Conservation (phyloP, 2,888 invertebrate species). For the Lysandra coridon region DNA sequence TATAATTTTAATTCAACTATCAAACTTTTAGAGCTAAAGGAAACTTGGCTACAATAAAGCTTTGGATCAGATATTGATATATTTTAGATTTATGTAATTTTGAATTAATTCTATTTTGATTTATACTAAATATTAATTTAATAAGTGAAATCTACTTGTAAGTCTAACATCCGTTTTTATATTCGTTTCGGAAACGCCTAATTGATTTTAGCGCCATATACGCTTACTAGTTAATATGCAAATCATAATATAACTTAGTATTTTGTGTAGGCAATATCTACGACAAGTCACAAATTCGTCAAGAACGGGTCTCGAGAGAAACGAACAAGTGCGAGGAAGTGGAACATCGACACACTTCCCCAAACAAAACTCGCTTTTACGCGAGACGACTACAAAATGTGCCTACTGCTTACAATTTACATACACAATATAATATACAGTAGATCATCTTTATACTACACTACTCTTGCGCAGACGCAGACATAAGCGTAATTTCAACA, state of each 20-base stretch:
- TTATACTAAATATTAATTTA: background rate
- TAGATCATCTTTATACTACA: background rate
- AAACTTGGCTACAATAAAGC: background rate
- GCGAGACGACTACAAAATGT: conserved; percentile 28
- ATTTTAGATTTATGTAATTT: too few species aligned
- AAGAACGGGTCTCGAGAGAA: conserved; percentile 64
- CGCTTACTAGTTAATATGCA: background rate
- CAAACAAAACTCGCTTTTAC: conserved; percentile 30
- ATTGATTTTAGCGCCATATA: background rate
- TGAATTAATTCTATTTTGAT: background rate
- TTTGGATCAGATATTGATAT: too few species aligned
- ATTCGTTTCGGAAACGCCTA: background rate
- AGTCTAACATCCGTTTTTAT: background rate
- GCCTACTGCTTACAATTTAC: background rate
- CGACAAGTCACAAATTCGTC: conserved; percentile 28
- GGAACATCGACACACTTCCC: conserved; percentile 55
- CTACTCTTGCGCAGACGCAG: background rate
- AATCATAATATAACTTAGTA: background rate
- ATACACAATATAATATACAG: background rate
- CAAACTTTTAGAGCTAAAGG: too few species aligned
- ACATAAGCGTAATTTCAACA: too few species aligned
- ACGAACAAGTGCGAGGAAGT: conserved; percentile 54
- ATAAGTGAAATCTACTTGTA: conserved; percentile 12
- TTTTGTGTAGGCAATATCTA: background rate
- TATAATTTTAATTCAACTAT: too few species aligned